Evolutionary conservation across 37 sponge, comb jelly and placozoan species (phyloP), one percentile per base, ranked within the genome.

Genomic region (Beroe forskalii): DNA sequence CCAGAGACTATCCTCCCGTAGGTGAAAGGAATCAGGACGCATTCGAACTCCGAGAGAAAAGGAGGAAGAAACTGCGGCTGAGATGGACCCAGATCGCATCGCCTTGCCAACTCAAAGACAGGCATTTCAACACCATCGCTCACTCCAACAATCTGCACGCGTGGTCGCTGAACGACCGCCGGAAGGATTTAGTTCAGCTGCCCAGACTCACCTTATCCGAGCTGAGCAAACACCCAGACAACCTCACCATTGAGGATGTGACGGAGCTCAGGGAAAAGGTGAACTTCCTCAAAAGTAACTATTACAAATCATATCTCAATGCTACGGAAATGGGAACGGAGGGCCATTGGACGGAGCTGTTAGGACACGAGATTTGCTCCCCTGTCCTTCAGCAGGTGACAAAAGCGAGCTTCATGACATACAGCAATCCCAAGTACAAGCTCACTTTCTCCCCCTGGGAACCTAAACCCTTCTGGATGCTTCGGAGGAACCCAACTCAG

Each of bases 401-500:
- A 1, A 32, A 37, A 37, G 86, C 86, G 0, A 33, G 38, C 8
- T 80, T 80, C 86, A 41, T 44, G 55, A 80, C 86, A 9, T 80
- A 80, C 86, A 80, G 86, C 48, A 80, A 80, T 24, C 86, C 86
- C 30, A 80, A 80, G 35, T 80, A 80, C 48, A 80, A 80, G 27
- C 86, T 80, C 1, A 80, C 86, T 17, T 80, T 80, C 86, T 80
- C 86, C 2, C 31, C 86, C 6, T 80, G 86, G 86, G 86, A 80
- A 38, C 86, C 86, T 80, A 80, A 80, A 80, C 86, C 86, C 4
- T 80, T 80, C 55, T 80, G 86, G 86, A 80, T 80, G 86, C 35
- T 80, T 43, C 40, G 40, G 31, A 17, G 86, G 55, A 38, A 40
- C 35, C 86, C 86, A 1, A 80, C 86, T 12, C 66, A 64, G 31